Evolutionary conservation across 1,140 invertebrate species (phyloP).

Genomic region (Colletes latitarsis): DNA sequence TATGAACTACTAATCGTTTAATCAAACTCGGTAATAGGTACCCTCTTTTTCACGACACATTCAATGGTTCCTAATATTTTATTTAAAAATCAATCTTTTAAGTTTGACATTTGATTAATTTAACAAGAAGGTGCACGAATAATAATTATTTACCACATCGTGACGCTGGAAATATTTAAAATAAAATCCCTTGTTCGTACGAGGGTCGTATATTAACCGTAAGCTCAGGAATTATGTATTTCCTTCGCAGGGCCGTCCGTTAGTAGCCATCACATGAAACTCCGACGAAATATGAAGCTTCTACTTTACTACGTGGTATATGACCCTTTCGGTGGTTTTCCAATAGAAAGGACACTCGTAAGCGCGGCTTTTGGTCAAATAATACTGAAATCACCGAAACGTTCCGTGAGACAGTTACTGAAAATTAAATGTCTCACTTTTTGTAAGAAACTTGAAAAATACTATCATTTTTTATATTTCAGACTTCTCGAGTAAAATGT

Average conservation of each 20-base stretch:
- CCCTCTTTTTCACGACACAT: too few relatives aligned
- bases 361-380: background rate
- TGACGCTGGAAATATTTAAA: background rate
- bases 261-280: background rate
- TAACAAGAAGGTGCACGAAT: background rate
- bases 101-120: too few relatives aligned
- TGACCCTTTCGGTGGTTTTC: background rate
- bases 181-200: background rate
- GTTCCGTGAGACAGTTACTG: background rate
- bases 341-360: constrained; percentile 4
- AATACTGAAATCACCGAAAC: background rate
- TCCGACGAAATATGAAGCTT: constrained; percentile 3
- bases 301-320: background rate
- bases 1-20: background rate
- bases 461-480: too few relatives aligned
- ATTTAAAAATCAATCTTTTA: too few relatives aligned
- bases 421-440: too few relatives aligned
- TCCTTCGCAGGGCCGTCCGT: background rate
- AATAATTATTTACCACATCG: background rate
- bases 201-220: background rate
- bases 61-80: too few relatives aligned
- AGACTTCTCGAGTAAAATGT: too few relatives aligned
- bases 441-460: too few relatives aligned
- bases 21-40: background rate
- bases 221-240: background rate